Evolutionary conservation across 2,113 vertebrate genomes (phyloP).

Genomic region (Lepidothrix coronata): DNA sequence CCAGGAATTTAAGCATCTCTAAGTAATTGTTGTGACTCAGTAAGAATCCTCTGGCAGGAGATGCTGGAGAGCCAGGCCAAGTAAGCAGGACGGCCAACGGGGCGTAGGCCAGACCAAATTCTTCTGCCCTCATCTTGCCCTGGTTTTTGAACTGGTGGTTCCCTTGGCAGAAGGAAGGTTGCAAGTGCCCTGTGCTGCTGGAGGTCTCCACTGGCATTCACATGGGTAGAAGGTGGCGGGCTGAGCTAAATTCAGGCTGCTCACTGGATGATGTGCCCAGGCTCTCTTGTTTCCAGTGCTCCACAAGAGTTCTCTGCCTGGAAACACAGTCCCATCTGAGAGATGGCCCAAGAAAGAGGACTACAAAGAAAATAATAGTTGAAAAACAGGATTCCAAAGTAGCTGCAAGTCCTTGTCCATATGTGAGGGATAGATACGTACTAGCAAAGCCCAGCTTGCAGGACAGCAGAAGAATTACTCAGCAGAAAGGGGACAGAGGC

Average conservation of each 20-base stretch:
- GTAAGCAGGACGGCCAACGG: neutral
- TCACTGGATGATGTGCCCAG: neutral
- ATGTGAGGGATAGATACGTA: neutral
- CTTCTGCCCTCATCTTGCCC: constrained; percentile 11
- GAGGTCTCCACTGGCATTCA: neutral
- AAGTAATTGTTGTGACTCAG: constrained; percentile 53
- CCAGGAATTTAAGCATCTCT: constrained; percentile 50
- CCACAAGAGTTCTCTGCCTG: neutral
- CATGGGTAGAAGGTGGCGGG: neutral
- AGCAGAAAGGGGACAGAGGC: neutral
- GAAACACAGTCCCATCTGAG: neutral
- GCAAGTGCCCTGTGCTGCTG: accelerated
- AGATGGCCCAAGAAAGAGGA: neutral
- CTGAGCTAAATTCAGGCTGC: neutral
- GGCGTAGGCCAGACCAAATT: neutral
- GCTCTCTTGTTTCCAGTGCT: neutral
- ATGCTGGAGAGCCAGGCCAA: constrained; percentile 1
- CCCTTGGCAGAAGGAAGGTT: neutral
- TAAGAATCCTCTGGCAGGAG: constrained; percentile 35
- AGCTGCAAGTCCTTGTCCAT: neutral
- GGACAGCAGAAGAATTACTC: neutral
- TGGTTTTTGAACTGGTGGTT: neutral
- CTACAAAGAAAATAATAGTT: neutral
- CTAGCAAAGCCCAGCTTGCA: neutral
- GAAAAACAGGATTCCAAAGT: neutral